Conservation (phyloP, 2,797 vertebrate genomes). For the Megaceryle alcyon region DNA sequence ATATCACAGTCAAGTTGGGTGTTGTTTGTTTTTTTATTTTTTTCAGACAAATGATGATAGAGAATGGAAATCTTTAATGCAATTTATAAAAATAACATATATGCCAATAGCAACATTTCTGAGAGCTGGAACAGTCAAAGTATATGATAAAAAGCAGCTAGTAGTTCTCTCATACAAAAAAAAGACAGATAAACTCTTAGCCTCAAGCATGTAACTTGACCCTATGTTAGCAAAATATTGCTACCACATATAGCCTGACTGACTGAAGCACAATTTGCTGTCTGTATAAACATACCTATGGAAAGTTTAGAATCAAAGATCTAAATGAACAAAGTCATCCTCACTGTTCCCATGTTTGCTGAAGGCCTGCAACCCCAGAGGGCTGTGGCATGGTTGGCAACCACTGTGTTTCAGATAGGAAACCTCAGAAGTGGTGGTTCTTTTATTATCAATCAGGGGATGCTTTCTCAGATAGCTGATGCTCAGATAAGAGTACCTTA, state of each 20-base stretch:
- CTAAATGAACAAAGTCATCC: neutral
- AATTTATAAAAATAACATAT: slow-evolving; percentile 46
- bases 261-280: neutral
- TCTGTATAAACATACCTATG: neutral
- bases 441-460: neutral
- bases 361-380: neutral
- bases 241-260: neutral
- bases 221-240: neutral
- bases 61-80: slow-evolving; percentile 30
- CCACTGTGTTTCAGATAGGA: neutral
- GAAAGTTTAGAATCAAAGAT: neutral
- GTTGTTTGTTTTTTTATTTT: neutral
- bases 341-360: fast-evolving
- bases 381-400: neutral
- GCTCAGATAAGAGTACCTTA: neutral
- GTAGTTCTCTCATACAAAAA: neutral
- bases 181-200: slow-evolving; percentile 8
- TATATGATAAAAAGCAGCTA: neutral
- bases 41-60: slow-evolving; percentile 14
- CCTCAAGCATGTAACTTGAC: neutral
- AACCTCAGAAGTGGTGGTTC: neutral
- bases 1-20: slow-evolving; percentile 10
- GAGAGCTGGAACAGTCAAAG: neutral
- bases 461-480: neutral
- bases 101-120: slow-evolving; percentile 47